Base-by-base conservation (phyloP, 23 tunicate species). In the Aplidium turbinatum region DNA sequence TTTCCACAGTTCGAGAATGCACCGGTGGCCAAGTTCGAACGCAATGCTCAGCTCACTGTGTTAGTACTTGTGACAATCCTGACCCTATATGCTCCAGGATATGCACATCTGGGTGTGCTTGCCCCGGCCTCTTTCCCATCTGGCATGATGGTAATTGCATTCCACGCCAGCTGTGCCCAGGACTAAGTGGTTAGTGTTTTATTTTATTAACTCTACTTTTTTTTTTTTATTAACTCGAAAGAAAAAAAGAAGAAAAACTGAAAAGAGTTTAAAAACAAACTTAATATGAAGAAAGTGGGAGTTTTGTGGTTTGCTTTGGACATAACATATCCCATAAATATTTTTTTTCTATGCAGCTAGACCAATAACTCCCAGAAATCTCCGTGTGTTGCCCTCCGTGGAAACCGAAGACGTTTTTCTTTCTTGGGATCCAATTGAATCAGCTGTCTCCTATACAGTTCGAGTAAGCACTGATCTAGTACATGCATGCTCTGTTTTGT, bases 81-180 rank as follows among this genome's bases (percentile, higher is more conserved):
- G 82, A 76, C 27, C 82, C 82, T 1, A 28, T 76, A 9, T 76
- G 82, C 52, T 19, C 56, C 22, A 31, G 72, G 3, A 30, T 42
- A 9, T 61, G 82, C 9, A 9, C 35, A 1, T 72, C 82, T 2
- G 82, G 82, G 27, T 76, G 82, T 28, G 33, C 22, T 2, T 76
- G 82, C 33, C 82, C 82, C 3, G 39, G 35, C 32, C 30, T 42
- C 5, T 2, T 32, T 29, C 58, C 54, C 25, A 62, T 76, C 2
- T 76, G 82, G 82, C 48, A 61, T 31, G 21, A 46, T 22, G 72
- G 82, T 2, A 31, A 21, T 1, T 76, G 82, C 34, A 61, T 76
- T 21, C 58, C 72, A 18, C 71, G 51, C 29, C 48, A 9, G 29
- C 39, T 62, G 11, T 76, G 82, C 39, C 82, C 82, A 28, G 11